phyloP scores from a whole-genome alignment of 1,140 invertebrate species.

The Magallana gigas region DNA sequence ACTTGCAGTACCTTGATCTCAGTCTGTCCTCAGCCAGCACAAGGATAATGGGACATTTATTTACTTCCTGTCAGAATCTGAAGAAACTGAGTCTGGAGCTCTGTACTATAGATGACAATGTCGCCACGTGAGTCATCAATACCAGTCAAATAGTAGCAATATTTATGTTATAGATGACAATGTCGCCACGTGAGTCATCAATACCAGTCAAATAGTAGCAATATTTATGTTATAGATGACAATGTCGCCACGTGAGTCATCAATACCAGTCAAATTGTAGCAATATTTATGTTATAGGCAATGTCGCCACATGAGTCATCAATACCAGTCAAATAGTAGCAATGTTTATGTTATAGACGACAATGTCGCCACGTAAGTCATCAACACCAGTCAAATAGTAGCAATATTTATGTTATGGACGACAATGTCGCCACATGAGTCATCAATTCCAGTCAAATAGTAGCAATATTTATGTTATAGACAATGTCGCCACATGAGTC shows the following conservation, averaged over 20 bases:
- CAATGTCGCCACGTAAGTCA: conserved; percentile 81
- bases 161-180: conserved; percentile 82
- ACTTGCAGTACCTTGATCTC: conserved; percentile 90
- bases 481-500: conserved; percentile 81
- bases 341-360: conserved; percentile 82
- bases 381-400: no score
- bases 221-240: conserved; percentile 82
- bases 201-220: no score
- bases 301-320: conserved; percentile 80
- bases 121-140: conserved; percentile 79
- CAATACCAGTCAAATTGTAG: no score
- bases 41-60: conserved; percentile 82
- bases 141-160: no score
- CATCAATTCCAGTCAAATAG: background rate
- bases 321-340: no score
- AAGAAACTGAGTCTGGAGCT: conserved; percentile 92
- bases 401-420: conserved; percentile 81
- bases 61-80: conserved; percentile 85
- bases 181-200: conserved; percentile 80
- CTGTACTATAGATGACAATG: conserved; percentile 83
- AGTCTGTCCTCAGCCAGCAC: conserved; percentile 87
- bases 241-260: conserved; percentile 81
- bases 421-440: conserved; percentile 82
- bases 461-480: conserved; percentile 81
- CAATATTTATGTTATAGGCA: conserved; percentile 82